These are phyloP conservation scores for Oscheius onirici DNA, from an alignment of 2,888 invertebrate genomes.

Conservation along the genomic window DNA sequence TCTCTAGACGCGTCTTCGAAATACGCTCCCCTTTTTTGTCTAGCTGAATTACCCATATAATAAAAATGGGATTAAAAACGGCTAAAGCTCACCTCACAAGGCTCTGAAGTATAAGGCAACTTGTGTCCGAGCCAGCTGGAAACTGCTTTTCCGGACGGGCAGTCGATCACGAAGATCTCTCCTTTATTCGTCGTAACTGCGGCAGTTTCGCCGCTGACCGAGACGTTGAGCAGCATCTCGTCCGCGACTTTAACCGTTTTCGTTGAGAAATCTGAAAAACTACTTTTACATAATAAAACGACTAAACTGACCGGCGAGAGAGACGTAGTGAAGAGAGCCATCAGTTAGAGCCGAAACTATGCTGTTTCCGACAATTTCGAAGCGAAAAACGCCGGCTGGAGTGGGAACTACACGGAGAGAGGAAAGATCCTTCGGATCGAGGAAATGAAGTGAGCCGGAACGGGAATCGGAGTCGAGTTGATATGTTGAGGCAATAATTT, in stretches of 20 bases:
- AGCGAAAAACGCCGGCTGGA: constrained; percentile 56
- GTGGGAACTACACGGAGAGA: constrained; percentile 23
- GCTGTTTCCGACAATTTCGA: constrained; percentile 40
- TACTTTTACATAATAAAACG: neutral
- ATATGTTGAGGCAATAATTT: constrained; percentile 50
- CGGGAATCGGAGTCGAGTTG: constrained; percentile 42
- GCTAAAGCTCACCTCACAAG: constrained; percentile 46
- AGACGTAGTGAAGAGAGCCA: constrained; percentile 34
- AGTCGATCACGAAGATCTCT: neutral
- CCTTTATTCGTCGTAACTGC: constrained; percentile 47
- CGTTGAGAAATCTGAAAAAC: constrained; percentile 11
- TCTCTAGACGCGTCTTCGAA: too few relatives aligned
- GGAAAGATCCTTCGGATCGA: constrained; percentile 7
- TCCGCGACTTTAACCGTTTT: constrained; percentile 36
- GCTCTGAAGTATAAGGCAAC: constrained; percentile 42
- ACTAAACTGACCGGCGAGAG: constrained; percentile 18
- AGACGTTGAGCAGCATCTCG: constrained; percentile 50
- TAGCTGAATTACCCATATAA: too few relatives aligned
- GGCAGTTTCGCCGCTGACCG: constrained; percentile 32
- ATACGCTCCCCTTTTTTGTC: too few relatives aligned
- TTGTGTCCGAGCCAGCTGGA: constrained; percentile 48
- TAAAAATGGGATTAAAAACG: too few relatives aligned
- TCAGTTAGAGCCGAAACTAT: constrained; percentile 48
- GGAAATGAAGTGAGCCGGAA: constrained; percentile 37
- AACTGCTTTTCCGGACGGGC: constrained; percentile 31